A percentile compares a stretch with the other conserved stretches of the same genome.
Evolutionary conservation across 1,140 invertebrate species (phyloP).

Genomic region (Bombus huntii): DNA sequence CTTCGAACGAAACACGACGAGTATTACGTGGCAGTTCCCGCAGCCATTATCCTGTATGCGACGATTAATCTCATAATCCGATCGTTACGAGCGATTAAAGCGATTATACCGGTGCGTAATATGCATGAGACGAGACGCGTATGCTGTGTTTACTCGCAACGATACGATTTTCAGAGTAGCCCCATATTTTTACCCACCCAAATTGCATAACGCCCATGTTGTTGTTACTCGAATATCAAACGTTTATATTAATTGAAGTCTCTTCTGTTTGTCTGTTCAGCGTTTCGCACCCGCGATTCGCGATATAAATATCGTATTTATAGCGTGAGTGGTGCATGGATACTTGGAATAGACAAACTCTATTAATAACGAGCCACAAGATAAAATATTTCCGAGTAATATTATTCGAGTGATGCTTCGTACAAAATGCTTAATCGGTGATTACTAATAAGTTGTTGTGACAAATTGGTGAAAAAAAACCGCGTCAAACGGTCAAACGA

Average conservation of each 20-base stretch:
- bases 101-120: neutral
- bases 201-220: neutral
- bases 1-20: neutral
- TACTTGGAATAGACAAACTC: neutral
- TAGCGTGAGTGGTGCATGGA: neutral
- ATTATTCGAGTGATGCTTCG: neutral
- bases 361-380: neutral
- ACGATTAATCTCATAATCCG: slow-evolving; percentile 38
- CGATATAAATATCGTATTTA: slow-evolving; percentile 3
- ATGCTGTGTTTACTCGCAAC: too few relatives aligned
- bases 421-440: neutral
- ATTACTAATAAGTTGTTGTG: neutral
- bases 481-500: neutral
- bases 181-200: neutral
- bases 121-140: neutral
- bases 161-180: neutral
- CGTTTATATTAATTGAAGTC: neutral
- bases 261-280: too few relatives aligned
- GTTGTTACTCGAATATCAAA: neutral
- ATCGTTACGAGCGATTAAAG: slow-evolving; percentile 37
- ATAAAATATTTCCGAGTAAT: neutral
- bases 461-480: neutral
- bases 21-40: neutral
- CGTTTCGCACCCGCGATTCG: neutral
- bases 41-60: slow-evolving; percentile 15